Percentiles rank a stretch among this genome's conserved stretches.
Evolutionary conservation across 2,113 vertebrate genomes (phyloP).

Genomic region (Perognathus longimembris): DNA sequence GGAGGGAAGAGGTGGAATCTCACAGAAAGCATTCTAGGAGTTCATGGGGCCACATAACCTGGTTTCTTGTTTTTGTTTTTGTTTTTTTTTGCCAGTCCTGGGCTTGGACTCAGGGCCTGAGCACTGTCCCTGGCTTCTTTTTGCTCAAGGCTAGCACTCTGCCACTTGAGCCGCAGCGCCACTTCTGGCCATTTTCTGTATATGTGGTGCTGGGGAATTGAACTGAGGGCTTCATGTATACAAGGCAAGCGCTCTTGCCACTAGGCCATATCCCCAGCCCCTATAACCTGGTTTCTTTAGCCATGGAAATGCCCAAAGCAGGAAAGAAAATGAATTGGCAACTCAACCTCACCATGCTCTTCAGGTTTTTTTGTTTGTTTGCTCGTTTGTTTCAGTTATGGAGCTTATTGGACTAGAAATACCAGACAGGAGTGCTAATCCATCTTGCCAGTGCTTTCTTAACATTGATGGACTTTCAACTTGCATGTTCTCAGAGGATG

Average conservation of each 20-base stretch:
- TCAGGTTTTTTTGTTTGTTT: neutral
- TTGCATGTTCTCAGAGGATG: constrained; percentile 3
- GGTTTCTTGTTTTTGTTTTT: no score
- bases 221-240: no score
- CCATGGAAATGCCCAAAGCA: neutral
- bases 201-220: no score
- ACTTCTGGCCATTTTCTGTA: no score
- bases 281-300: neutral
- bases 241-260: no score
- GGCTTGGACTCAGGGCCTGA: no score
- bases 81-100: no score
- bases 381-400: neutral
- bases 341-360: neutral
- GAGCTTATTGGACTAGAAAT: constrained; percentile 10
- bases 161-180: no score
- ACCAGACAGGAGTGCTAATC: neutral
- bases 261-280: no score
- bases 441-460: constrained; percentile 2
- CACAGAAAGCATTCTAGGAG: neutral
- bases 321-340: neutral
- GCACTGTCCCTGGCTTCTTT: no score
- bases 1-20: neutral
- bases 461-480: constrained; percentile 5
- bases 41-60: neutral
- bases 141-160: no score